Base-by-base conservation (phyloP, 2,797 vertebrate species). In the Pteronotus mesoamericanus region DNA sequence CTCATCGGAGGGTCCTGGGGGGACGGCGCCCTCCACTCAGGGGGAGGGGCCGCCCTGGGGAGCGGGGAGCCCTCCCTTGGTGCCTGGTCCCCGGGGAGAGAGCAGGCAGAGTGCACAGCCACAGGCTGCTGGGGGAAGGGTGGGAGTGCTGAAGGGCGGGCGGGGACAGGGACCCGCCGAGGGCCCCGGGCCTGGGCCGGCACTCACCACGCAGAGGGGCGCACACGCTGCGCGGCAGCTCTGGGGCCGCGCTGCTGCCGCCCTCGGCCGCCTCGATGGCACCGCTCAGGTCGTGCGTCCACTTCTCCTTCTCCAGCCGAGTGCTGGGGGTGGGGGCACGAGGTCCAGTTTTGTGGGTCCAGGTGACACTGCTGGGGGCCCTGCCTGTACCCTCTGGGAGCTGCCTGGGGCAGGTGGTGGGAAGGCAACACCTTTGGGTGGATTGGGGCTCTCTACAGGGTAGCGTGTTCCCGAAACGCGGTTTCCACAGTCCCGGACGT, bases 291-390 rank as follows among this genome's bases (percentile, higher is more conserved):
- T 99, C 99, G n/a, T 99, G 99, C 77, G 99, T 99, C 99, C 99
- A 99, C 97, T 99, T 99, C 34, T 99, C 98, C 99, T 99, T 99
- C 97, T 99, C 99, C 95, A 99, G 98, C 89, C 98, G 99, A 14
- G 99, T 99, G 97, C 99, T 99, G 97, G 22, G 79, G 97, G 92
- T 86, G 11, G 32, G 14, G 19, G 21, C 53, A n/a, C n/a, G n/a
- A n/a, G n/a, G n/a, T n/a, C n/a, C n/a, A n/a, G 29, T 39, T 39
- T 51, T 11, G 9, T 2, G 32, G 39, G 34, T 14, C 51, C 59
- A 1, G 53, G 42, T 39, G 29, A n/a, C 9, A 44, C 5, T 0
- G 34, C 34, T 14, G 46, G 48, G 39, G 12, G 61, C n/a, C 42
- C 42, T 6, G n/a, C 19, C 74, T n/a, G 34, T 6, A 26, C 29